Evolutionary conservation across 64 coral and sea anemone species (phyloP), one percentile per base, ranked within the genome.

Genomic region (Montipora cactus): DNA sequence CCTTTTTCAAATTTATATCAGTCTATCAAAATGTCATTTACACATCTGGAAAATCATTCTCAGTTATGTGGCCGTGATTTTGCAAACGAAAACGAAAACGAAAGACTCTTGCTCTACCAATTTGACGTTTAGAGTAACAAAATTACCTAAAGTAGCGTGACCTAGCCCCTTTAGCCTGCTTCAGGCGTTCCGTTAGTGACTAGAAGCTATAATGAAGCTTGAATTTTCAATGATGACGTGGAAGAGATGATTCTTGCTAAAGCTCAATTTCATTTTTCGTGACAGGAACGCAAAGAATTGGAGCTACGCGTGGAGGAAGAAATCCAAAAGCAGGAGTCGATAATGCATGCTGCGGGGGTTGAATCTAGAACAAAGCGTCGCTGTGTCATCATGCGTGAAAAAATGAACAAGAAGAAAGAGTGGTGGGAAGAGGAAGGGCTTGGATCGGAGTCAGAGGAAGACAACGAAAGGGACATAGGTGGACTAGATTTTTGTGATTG

Each of bases 361-460:
- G 79, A 76, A n/a, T 87, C 92, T 0, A 94, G 96, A 57, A 92
- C 92, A 47, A 99, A 95, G 49, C 89, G 98, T 23, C 91, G 93
- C 37, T 99, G 98, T 79, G 98, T 99, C 20, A 99, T 99, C 11
- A 91, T 94, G 78, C 95, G 98, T 16, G 95, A 99, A 44, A 89
- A 99, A 77, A 92, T 92, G 81, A 99, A 92, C 55, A 99, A 96
- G 62, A 99, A 99, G 76, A 99, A 99, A 37, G 98, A 99, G n/a
- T 99, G 98, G 98, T 99, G 98, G 98, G 98, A 99, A 22, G 98
- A 99, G 51, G 98, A 96, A 47, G 93, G 92, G 6, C 90, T 99
- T 70, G 92, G 92, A 5, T 99, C 95, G 14, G 98, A 99, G 66
- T 84, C 93, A 28, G 97, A 98, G 22, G 98, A 99, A 25, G 85